Base-by-base conservation (phyloP, 2,797 vertebrate species). In the Synaphobranchus kaupii region DNA sequence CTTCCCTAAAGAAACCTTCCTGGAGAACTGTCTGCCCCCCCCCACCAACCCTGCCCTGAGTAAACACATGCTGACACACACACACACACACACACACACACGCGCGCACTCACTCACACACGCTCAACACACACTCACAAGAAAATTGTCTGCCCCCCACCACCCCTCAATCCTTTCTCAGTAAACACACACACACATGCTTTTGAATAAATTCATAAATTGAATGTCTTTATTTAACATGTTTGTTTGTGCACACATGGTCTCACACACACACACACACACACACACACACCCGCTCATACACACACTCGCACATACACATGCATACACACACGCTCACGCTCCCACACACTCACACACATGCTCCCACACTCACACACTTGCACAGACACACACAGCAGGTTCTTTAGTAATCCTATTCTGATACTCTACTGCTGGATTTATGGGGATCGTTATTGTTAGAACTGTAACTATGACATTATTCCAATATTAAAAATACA, bases 1-100 rank as follows among this genome's bases (percentile, higher is more conserved):
- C 89, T 91, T 87, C 88, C 88, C 88, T 93, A 90, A 91, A 92
- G 90, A 95, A 83, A 86, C 90, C 90, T 94, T 92, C 93, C 92
- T 89, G 85, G 91, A 93, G 93, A 91, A 20, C 54, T 39, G 17
- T 73, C 82, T 84, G n/a, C 56, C 20, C 60, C 4, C 84, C 17
- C 3, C 54, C 54, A 5, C 76, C 31, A 39, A 7, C 52, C 28
- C 13, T 0, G 58, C 2, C 12, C 25, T 1, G 20, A 66, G 60
- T 81, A 58, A 84, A 63, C 89, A 39, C 83, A 60, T 56, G 10
- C 83, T n/a, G 54, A 13, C 73, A 4, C 71, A 58, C 86, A 56
- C 56, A 76, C 12, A 73, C 71, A 73, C 10, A 76, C 31, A 34
- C 31, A 15, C 31, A 76, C 28, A 17, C 34, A 76, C 34, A 76